phyloP scores from a whole-genome alignment of 1,140 invertebrate genomes.

The Drosophila ercepeae region DNA sequence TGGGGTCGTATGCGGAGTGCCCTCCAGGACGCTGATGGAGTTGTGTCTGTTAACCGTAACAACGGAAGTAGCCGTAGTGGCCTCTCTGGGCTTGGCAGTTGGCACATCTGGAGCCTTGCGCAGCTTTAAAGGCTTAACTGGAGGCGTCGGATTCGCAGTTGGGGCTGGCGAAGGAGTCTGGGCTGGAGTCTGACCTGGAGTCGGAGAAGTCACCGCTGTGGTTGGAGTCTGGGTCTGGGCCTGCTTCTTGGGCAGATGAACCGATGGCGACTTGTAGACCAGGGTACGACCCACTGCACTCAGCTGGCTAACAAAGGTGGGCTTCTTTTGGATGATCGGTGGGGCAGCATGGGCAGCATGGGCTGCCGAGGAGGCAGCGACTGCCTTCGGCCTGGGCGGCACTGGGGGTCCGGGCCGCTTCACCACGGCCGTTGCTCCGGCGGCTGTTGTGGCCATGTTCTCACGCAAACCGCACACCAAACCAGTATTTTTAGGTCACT shows the following conservation, averaged over 20 bases:
- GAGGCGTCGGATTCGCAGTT: constrained; percentile 31
- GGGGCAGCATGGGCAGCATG: constrained; percentile 10
- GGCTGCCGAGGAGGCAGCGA: constrained; percentile 14
- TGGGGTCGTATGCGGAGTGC: constrained; percentile 27
- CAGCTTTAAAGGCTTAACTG: constrained; percentile 67
- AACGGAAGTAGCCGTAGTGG: constrained; percentile 17
- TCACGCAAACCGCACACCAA: constrained; percentile 62
- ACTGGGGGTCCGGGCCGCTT: constrained; percentile 80
- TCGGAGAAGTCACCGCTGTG: constrained; percentile 34
- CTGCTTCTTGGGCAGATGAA: constrained; percentile 78
- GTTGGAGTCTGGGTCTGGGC: constrained; percentile 73
- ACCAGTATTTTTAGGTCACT: constrained; percentile 84
- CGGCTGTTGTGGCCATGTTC: constrained; percentile 62
- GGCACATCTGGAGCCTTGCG: constrained; percentile 80
- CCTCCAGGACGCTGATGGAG: constrained; percentile 63
- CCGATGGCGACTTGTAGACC: constrained; percentile 79
- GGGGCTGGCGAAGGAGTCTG: constrained; percentile 16
- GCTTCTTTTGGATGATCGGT: constrained; percentile 75
- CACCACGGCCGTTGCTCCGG: constrained; percentile 62
- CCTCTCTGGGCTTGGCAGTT: constrained; percentile 66
- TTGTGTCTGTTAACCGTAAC: constrained; percentile 74
- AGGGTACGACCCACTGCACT: constrained; percentile 78
- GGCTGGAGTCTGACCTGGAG: background rate
- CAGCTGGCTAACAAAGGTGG: constrained; percentile 71
- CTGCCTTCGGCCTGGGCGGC: constrained; percentile 74